Conservation (phyloP, 2,888 invertebrate species). For the Cantharis flavilabris region DNA sequence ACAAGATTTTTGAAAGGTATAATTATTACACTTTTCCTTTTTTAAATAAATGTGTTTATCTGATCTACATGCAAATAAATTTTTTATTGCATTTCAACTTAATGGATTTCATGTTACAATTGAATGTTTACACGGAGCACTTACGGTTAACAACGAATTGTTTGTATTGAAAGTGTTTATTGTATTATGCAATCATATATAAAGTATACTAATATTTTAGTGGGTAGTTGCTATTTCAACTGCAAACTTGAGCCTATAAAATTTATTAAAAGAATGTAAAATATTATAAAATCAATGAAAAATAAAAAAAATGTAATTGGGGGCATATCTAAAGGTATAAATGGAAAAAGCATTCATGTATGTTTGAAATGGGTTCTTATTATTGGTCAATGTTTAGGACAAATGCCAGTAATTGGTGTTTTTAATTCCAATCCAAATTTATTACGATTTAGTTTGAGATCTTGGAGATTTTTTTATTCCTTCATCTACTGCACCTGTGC, state of each 20-base stretch:
- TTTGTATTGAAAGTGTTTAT: neutral
- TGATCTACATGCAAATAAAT: neutral
- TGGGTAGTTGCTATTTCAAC: neutral
- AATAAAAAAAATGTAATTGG: neutral
- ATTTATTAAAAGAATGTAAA: neutral
- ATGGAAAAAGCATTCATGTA: constrained; percentile 4
- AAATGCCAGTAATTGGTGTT: constrained; percentile 29
- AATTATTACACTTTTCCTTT: neutral
- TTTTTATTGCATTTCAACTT: neutral
- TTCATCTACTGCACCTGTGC: constrained; percentile 2
- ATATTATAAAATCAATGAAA: neutral
- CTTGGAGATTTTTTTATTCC: constrained; percentile 15
- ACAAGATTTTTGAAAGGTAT: neutral
- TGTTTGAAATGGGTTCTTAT: constrained; percentile 24
- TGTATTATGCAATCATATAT: neutral
- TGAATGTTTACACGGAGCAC: neutral
- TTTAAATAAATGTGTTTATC: neutral
- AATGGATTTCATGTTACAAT: neutral
- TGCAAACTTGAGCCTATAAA: neutral
- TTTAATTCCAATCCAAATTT: neutral
- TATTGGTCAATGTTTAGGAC: constrained; percentile 31
- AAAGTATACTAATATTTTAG: neutral
- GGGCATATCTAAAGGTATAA: neutral
- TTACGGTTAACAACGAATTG: neutral
- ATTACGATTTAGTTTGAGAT: constrained; percentile 26